Percentiles rank a stretch among this genome's conserved stretches.
Evolutionary conservation across 1,140 invertebrate genomes (phyloP).

Genomic region (Diorhabda carinulata): DNA sequence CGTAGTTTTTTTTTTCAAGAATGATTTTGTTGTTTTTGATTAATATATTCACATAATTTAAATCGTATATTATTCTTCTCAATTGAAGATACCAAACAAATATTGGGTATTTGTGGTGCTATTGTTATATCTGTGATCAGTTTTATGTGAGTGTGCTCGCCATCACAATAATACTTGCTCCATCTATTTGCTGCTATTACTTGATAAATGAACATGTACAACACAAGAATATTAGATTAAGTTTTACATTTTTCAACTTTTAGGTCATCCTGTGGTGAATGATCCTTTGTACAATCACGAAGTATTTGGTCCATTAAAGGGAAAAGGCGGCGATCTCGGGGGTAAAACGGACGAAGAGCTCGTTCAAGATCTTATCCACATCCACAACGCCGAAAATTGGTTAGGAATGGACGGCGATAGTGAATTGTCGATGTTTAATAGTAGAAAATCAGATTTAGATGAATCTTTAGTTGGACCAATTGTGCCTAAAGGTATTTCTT

Average conservation of each 20-base stretch:
- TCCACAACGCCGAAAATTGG: constrained; percentile 92
- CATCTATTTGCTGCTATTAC: too few species aligned
- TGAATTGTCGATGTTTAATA: constrained; percentile 74
- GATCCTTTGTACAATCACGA: constrained; percentile 93
- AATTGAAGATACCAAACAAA: too few species aligned
- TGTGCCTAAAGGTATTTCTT: constrained; percentile 40
- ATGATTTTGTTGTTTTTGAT: too few species aligned
- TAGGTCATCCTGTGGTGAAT: constrained; percentile 93
- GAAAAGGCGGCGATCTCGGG: constrained; percentile 87
- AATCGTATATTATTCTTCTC: too few species aligned
- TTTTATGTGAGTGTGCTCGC: too few species aligned
- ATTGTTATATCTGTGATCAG: too few species aligned
- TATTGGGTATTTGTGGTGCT: too few species aligned
- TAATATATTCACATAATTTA: too few species aligned
- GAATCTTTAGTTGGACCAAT: constrained; percentile 49
- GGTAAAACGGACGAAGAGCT: constrained; percentile 87
- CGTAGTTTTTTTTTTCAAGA: too few species aligned
- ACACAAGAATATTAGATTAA: constrained; percentile 1
- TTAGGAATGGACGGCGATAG: constrained; percentile 84
- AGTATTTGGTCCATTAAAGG: constrained; percentile 87
- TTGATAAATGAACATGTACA: not conserved
- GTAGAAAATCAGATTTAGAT: constrained; percentile 61
- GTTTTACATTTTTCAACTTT: constrained; percentile 13
- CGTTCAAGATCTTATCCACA: constrained; percentile 83
- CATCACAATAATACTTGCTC: too few species aligned